These are phyloP conservation scores for Aspidiotus rigidus DNA, from an alignment of 2,888 invertebrate genomes.

Conservation along the genomic window DNA sequence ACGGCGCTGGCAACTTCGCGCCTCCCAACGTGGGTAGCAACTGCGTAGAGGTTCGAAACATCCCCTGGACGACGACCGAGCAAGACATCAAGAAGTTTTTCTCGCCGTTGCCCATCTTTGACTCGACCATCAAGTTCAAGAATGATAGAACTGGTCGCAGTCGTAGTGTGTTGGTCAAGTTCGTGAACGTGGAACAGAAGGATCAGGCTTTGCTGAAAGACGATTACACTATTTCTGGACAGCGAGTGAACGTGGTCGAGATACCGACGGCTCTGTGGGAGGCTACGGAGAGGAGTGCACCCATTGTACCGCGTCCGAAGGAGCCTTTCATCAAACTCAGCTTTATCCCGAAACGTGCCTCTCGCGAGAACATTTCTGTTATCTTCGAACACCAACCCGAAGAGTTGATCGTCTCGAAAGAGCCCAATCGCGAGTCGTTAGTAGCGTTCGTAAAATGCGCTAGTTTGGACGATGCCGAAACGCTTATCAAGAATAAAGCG, in stretches of 20 bases:
- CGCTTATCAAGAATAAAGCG: constrained; percentile 6
- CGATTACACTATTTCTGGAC: constrained; percentile 45
- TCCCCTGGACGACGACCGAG: constrained; percentile 64
- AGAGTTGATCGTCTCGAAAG: constrained; percentile 11
- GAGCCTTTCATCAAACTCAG: constrained; percentile 17
- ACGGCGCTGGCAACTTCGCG: not conserved
- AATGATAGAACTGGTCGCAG: constrained; percentile 68
- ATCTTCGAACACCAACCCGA: not conserved
- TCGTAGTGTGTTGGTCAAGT: constrained; percentile 70
- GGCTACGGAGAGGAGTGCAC: not conserved
- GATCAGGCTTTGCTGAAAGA: constrained; percentile 58
- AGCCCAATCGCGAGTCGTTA: constrained; percentile 22
- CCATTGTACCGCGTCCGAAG: not conserved
- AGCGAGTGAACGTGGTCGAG: constrained; percentile 4
- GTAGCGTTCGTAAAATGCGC: constrained; percentile 30
- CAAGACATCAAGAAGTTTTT: constrained; percentile 76
- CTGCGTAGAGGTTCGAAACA: constrained; percentile 63
- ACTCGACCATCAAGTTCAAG: constrained; percentile 34
- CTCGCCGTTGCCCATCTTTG: constrained; percentile 49
- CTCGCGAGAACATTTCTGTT: not conserved
- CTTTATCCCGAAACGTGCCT: constrained; percentile 22
- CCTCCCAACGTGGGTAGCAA: constrained; percentile 37
- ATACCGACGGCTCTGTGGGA: not conserved
- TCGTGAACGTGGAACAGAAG: constrained; percentile 59
- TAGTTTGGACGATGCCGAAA: constrained; percentile 17